Evolutionary conservation across 2,888 invertebrate genomes (phyloP).

Genomic region (Thecophora atra): DNA sequence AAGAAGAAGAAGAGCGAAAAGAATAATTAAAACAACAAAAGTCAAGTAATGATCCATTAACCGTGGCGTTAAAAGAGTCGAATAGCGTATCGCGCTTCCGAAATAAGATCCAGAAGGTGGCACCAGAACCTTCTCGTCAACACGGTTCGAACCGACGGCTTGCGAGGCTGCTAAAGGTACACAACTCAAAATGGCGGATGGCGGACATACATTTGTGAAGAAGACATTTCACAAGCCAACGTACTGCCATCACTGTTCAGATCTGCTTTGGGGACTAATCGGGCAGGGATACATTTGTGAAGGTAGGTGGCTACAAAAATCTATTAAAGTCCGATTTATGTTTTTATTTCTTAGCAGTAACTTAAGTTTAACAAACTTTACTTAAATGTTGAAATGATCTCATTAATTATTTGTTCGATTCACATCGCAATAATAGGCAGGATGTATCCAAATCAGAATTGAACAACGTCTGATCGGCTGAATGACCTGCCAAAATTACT

Average conservation of each 20-base stretch:
- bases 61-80: neutral
- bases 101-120: neutral
- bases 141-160: conserved; percentile 46
- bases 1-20: conserved; percentile 33
- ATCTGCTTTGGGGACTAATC: conserved; percentile 99
- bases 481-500: neutral
- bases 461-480: neutral
- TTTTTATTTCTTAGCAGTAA: too few relatives aligned
- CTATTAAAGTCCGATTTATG: too few relatives aligned
- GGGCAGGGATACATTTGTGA: conserved; percentile 99
- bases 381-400: too few relatives aligned
- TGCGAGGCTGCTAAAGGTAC: conserved; percentile 20
- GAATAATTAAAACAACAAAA: conserved; percentile 37
- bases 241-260: conserved; percentile 99
- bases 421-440: too few relatives aligned
- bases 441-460: neutral
- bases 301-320: conserved; percentile 83
- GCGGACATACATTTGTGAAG: conserved; percentile 99
- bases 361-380: too few relatives aligned
- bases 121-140: conserved; percentile 14
- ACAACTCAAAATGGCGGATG: conserved; percentile 67
- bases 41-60: neutral
- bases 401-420: too few relatives aligned
- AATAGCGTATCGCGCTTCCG: conserved; percentile 22
- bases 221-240: conserved; percentile 99